Base-by-base conservation (phyloP, 2,888 invertebrate species). In the Sturmia bella region DNA sequence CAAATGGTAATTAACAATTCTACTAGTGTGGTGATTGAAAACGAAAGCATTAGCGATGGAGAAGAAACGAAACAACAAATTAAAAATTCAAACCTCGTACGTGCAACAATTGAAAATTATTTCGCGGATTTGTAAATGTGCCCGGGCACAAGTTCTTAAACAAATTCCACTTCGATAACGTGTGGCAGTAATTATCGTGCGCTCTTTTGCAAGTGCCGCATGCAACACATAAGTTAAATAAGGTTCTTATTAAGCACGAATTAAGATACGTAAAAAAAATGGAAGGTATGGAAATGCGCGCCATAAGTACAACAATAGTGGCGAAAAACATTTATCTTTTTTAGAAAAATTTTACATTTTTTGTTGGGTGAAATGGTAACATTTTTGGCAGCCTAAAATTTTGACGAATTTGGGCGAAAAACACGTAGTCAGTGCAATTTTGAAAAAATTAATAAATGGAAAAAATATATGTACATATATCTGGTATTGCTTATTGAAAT, bases 1-100 rank as follows among this genome's bases (percentile, higher is more conserved):
- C 27, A 68, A 19, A 59, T 69, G 11, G 24, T 61, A 76, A 80
- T 80, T 80, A 80, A 72, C 61, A 72, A 80, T 80, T 80, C 75
- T 61, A 57, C 54, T 32, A 61, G 75, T 15, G 80, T 80, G 56
- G 59, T 76, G 59, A 72, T 70, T 76, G 66, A 72, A 80, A 80
- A 66, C 17, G 59, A 57, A 75, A 70, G 80, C 15, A 75, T 2
- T 15, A 32, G 19, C 32, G 19, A 17, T 41, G 54, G 32, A 45
- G 19, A 12, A 39, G 41, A 37, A 37, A 4, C 3, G 13, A 27
- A 54, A 17, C 15, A 69, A 48, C 45, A n/a, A n/a, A n/a, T n/a
- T 56, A 43, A 69, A 43, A 54, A 41, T 52, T n/a, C 24, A 52
- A 41, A 39, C 24, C 2, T 39, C n/a, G 6, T 24, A 43, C 27